Evolutionary conservation across 2,888 invertebrate species (phyloP), one percentile per base, ranked within the genome.

Genomic region (Noctua fimbriata): DNA sequence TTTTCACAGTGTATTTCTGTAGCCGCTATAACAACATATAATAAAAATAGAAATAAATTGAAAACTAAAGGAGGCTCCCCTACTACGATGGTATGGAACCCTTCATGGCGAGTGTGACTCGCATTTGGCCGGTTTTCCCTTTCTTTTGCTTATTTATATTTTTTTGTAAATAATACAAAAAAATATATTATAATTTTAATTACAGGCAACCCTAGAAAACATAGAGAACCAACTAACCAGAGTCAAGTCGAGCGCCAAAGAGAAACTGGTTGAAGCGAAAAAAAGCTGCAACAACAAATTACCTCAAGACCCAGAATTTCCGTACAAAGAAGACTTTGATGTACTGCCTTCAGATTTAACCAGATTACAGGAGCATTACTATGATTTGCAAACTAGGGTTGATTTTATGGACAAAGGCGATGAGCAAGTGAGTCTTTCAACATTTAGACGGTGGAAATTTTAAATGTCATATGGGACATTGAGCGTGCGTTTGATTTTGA

Each of bases 391-490:
- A 88, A 97, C 98, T 0, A 97, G 97, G 90, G 97, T 98, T 28
- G 97, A 97, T 66, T 98, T 98, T 89, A 96, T 98, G 94, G 97
- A 97, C 44, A 93, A 95, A 47, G 97, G 97, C 0, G 97, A 97
- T 87, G 97, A 97, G 58, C 97, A 97, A 93, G 97, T 98, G 93
- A 90, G 1, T 73, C 41, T n/a, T n/a, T 36, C 9, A 32, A 41
- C 41, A 6, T 47, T 69, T 55, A 21, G 49, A 4, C 9, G 32
- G 63, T 28, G 28, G 55, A 5, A 14, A 58, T 58, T 55, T 55
- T 24, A 55, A 55, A 55, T 55, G 24, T 55, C 55, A 3, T 55
- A 24, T 12, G 3, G 21, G 24, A 2, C 55, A 55, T 58, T n/a
- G 14, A n/a, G n/a, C 5, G 58, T n/a, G 4, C 24, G 55, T 58